phyloP scores from a whole-genome alignment of 2,888 invertebrate genomes.

The Amitus sp. region DNA sequence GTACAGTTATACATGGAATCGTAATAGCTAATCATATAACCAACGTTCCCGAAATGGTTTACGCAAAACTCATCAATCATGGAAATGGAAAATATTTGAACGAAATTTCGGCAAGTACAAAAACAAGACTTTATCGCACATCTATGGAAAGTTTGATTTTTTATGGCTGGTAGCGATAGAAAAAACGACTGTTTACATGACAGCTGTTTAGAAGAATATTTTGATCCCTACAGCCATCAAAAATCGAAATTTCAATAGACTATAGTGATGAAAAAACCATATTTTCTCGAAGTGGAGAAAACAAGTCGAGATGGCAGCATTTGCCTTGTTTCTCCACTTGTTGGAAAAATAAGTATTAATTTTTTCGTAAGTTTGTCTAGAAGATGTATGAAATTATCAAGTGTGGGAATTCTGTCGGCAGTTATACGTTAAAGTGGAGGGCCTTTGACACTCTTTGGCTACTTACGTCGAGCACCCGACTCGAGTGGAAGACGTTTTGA shows the following conservation, averaged over 20 bases:
- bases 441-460: constrained; percentile 65
- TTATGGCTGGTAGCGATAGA: too few species aligned
- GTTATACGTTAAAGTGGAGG: constrained; percentile 73
- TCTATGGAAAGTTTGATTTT: too few species aligned
- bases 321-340: too few species aligned
- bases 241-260: too few species aligned
- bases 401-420: too few species aligned
- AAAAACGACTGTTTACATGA: too few species aligned
- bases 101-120: constrained; percentile 69
- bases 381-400: constrained; percentile 10
- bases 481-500: constrained; percentile 67
- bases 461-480: constrained; percentile 68
- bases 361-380: constrained; percentile 2
- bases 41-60: constrained; percentile 73
- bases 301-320: too few species aligned
- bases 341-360: too few species aligned
- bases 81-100: constrained; percentile 70
- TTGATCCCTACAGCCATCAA: too few species aligned
- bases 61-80: constrained; percentile 70
- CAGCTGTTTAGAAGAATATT: too few species aligned
- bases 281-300: constrained; percentile 6
- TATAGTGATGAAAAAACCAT: too few species aligned
- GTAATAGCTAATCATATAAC: constrained; percentile 75
- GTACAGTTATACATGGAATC: constrained; percentile 71
- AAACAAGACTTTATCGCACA: not conserved